Evolutionary conservation across 2,888 invertebrate species (phyloP), one percentile per base, ranked within the genome.

Genomic region (Byasa hedistus): DNA sequence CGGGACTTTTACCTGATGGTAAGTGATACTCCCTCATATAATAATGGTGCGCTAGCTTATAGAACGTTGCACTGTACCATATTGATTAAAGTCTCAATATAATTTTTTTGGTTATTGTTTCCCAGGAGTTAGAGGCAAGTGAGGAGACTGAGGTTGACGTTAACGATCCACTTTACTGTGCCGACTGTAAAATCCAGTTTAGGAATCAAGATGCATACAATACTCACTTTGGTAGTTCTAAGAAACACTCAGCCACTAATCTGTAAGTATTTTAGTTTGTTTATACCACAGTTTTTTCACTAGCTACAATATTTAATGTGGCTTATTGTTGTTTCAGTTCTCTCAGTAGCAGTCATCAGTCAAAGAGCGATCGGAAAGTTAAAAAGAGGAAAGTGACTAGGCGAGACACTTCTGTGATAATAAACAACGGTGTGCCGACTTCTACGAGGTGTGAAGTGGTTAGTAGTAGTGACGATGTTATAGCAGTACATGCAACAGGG

Each of bases 141-240:
- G 72, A 76, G 8, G 72, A 71, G 1, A 24, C 72, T 22, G 68
- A 69, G 0, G 58, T 71, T 36, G 74, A 80, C 65, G 71, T 75
- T 0, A 67, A 73, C 0, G 77, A 79, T 68, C 75, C 81, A 4
- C 70, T 78, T 68, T 86, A 84, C 79, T 91, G 91, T 72, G 76
- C 74, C 0, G 90, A 87, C 24, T 91, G 91, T 70, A 71, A 78
- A 59, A 74, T 91, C 2, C 84, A 85, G 73, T 90, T 91, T 74
- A 71, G 81, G 15, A 81, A 75, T 64, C 77, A 81, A 15, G 71
- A 70, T 0, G 90, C 90, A 0, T 89, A 77, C 76, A 73, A 71
- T 22, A 88, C 85, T 2, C 90, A 90, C 63, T 83, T 89, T 24
- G 87, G 87, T 57, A 87, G 87, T 74, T 89, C 90, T 7, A 85